Evolutionary conservation across 1,140 invertebrate genomes (phyloP).

Genomic region (Galleria mellonella): DNA sequence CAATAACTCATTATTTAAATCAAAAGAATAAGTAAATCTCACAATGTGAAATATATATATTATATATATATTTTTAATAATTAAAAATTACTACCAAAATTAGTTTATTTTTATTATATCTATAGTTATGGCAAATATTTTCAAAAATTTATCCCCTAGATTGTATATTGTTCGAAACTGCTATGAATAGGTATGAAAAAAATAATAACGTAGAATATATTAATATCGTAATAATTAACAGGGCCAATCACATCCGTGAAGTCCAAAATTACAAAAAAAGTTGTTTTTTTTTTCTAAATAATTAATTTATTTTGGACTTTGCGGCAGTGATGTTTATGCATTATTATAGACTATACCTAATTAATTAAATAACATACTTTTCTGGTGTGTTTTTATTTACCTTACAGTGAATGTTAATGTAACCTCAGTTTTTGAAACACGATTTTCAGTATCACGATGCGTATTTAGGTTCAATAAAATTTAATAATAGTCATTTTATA

Average conservation of each 20-base stretch:
- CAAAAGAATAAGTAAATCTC: no score
- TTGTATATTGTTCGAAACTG: no score
- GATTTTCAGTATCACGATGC: background rate
- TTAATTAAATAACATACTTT: constrained; percentile 21
- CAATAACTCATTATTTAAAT: no score
- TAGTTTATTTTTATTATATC: no score
- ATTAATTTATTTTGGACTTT: constrained; percentile 3
- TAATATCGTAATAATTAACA: constrained; percentile 1
- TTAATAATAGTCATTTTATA: background rate
- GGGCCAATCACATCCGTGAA: background rate
- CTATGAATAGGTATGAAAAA: no score
- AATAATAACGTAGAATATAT: background rate
- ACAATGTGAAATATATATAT: no score
- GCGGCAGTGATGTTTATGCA: constrained; percentile 6
- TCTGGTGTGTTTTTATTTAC: constrained; percentile 59
- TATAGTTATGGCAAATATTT: no score
- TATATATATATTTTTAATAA: no score
- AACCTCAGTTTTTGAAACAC: constrained; percentile 41
- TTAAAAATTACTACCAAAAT: no score
- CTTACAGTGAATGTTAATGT: constrained; percentile 49
- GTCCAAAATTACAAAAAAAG: no score
- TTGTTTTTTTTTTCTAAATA: background rate
- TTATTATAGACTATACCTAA: constrained; percentile 6
- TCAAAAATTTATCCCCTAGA: no score
- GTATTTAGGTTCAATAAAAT: no score